A percentile compares a stretch with the other conserved stretches of the same genome.
These are phyloP conservation scores for Zosterops lateralis DNA, from an alignment of 2,113 vertebrate genomes.

Conservation along the genomic window DNA sequence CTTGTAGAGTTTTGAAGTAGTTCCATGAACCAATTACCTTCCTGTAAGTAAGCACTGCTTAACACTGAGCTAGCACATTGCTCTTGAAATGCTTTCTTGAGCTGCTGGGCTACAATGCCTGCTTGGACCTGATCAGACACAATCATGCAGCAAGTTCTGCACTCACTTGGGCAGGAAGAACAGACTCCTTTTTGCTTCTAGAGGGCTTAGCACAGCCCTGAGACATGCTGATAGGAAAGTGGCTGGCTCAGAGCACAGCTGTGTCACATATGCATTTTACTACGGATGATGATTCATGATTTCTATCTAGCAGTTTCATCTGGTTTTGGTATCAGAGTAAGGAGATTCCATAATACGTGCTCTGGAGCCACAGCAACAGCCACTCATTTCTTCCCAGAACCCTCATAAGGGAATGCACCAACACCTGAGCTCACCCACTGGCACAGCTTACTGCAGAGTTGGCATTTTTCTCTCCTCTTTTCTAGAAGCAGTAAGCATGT, in stretches of 20 bases:
- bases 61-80: not conserved
- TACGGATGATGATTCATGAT: not conserved
- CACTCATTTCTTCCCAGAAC: not conserved
- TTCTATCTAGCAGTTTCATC: not conserved
- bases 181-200: not conserved
- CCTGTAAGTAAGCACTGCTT: not conserved
- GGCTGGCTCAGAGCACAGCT: not conserved
- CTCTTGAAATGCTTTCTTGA: not conserved
- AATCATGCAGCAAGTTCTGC: not conserved
- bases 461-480: not conserved
- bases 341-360: not conserved
- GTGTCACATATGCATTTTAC: not conserved
- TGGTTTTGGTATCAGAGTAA: not conserved
- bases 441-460: not conserved
- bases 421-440: fast-evolving
- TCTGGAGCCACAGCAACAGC: not conserved
- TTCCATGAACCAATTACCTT: not conserved
- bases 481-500: not conserved
- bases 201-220: not conserved
- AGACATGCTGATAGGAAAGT: not conserved
- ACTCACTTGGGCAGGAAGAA: not conserved
- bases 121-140: not conserved
- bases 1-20: not conserved
- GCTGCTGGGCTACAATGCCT: not conserved
- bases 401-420: not conserved